Evolutionary conservation across 2,888 invertebrate genomes (phyloP).

Genomic region (Synergus laeviventris): DNA sequence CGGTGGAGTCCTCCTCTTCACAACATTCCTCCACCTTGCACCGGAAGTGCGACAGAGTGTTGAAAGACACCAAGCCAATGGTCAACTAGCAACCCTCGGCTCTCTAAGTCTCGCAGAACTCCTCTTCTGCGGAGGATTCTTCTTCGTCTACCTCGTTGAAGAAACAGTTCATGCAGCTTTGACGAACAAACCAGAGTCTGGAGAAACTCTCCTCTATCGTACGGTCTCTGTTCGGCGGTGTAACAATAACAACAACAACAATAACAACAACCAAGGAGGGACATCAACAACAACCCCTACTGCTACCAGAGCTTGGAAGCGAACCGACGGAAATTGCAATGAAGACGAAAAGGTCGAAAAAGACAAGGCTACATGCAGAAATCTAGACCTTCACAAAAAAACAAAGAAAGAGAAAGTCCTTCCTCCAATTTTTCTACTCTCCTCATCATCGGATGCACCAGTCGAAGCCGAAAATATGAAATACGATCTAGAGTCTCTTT

Average conservation of each 20-base stretch:
- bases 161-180: slow-evolving; percentile 80
- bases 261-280: slow-evolving; percentile 58
- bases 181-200: slow-evolving; percentile 73
- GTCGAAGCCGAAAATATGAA: slow-evolving; percentile 52
- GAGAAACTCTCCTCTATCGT: slow-evolving; percentile 77
- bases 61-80: slow-evolving; percentile 74
- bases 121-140: slow-evolving; percentile 81
- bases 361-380: slow-evolving; percentile 26
- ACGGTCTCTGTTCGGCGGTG: slow-evolving; percentile 78
- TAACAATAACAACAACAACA: slow-evolving; percentile 74
- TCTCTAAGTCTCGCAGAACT: slow-evolving; percentile 78
- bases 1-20: slow-evolving; percentile 82
- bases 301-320: slow-evolving; percentile 42
- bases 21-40: slow-evolving; percentile 81
- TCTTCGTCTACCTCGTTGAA: slow-evolving; percentile 81
- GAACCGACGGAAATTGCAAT: slow-evolving; percentile 31
- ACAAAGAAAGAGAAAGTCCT: slow-evolving; percentile 51
- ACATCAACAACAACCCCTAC: slow-evolving; percentile 52
- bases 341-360: slow-evolving; percentile 21
- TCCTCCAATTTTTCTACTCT: slow-evolving; percentile 66
- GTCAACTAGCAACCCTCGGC: slow-evolving; percentile 75
- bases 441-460: slow-evolving; percentile 57
- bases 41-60: slow-evolving; percentile 82
- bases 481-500: slow-evolving; percentile 50
- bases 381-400: slow-evolving; percentile 34